Evolutionary conservation across 2,888 invertebrate genomes (phyloP).

Genomic region (Salpingus planirostris): DNA sequence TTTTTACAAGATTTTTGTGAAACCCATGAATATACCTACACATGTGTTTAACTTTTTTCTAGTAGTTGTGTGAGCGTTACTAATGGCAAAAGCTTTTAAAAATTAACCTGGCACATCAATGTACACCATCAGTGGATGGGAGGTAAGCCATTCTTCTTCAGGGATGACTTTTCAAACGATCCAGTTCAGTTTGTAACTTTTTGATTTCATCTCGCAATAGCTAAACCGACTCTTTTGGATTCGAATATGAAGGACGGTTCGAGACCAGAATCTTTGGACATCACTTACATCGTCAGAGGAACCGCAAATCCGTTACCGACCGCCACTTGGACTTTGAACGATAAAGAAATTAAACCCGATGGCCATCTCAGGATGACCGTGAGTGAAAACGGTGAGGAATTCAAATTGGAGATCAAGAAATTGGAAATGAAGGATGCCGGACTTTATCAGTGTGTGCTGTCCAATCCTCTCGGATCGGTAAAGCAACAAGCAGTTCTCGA

Average conservation of each 20-base stretch:
- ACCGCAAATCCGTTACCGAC: conserved; percentile 69
- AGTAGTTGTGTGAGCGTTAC: conserved; percentile 6
- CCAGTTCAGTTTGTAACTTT: neutral
- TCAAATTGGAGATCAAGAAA: conserved; percentile 63
- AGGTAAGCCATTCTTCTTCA: too few relatives aligned
- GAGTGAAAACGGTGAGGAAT: conserved; percentile 59
- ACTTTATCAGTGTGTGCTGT: conserved; percentile 70
- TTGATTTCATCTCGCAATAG: conserved; percentile 33
- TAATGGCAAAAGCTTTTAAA: conserved; percentile 4
- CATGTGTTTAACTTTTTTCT: neutral
- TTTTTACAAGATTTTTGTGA: conserved; percentile 1
- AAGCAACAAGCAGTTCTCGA: conserved; percentile 62
- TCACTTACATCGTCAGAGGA: conserved; percentile 70
- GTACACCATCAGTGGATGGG: too few relatives aligned
- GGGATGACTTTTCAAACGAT: neutral
- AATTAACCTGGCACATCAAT: too few relatives aligned
- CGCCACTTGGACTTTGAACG: conserved; percentile 72
- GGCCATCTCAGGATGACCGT: conserved; percentile 49
- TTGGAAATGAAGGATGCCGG: conserved; percentile 67
- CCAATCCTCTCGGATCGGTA: conserved; percentile 76
- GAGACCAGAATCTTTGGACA: conserved; percentile 71
- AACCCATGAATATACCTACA: neutral
- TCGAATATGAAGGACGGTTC: conserved; percentile 66
- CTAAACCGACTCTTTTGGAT: conserved; percentile 62
- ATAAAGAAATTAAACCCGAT: conserved; percentile 58